These are phyloP conservation scores for Trichomalopsis sarcophagae DNA, from an alignment of 1,140 invertebrate genomes.

Conservation along the genomic window DNA sequence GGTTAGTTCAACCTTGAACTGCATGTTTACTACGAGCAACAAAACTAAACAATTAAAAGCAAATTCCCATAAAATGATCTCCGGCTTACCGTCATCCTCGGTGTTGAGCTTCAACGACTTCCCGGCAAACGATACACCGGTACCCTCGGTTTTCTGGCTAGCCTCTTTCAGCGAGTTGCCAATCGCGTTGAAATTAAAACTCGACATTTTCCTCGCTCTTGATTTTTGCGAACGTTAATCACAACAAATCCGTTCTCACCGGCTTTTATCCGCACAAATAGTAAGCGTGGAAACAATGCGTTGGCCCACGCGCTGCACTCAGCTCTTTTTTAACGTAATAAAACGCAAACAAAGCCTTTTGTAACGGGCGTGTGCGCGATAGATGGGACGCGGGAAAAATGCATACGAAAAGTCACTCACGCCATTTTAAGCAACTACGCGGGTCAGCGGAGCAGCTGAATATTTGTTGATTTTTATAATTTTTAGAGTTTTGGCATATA, in stretches of 20 bases:
- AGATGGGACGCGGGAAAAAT: slow-evolving; percentile 40
- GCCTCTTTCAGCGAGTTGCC: slow-evolving; percentile 61
- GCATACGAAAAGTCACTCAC: slow-evolving; percentile 25
- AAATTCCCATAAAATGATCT: slow-evolving; percentile 14
- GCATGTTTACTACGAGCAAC: neutral
- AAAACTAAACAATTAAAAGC: neutral
- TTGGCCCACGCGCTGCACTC: neutral
- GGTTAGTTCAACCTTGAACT: neutral
- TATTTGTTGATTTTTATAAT: neutral
- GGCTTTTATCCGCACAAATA: neutral
- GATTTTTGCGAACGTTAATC: neutral
- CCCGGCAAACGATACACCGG: slow-evolving; percentile 81
- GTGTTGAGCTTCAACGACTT: slow-evolving; percentile 81
- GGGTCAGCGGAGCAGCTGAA: slow-evolving; percentile 11
- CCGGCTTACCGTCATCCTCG: slow-evolving; percentile 79
- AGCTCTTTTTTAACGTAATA: slow-evolving; percentile 11
- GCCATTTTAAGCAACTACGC: slow-evolving; percentile 35
- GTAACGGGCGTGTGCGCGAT: neutral
- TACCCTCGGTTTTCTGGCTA: slow-evolving; percentile 53
- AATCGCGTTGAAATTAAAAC: slow-evolving; percentile 68
- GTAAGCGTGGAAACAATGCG: neutral
- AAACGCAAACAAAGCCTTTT: slow-evolving; percentile 10
- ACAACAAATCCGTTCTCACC: neutral
- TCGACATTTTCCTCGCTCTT: slow-evolving; percentile 56
- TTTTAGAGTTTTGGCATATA: no score